These are phyloP conservation scores for Anthoscopus minutus DNA, from an alignment of 2,113 vertebrate species.

Conservation along the genomic window DNA sequence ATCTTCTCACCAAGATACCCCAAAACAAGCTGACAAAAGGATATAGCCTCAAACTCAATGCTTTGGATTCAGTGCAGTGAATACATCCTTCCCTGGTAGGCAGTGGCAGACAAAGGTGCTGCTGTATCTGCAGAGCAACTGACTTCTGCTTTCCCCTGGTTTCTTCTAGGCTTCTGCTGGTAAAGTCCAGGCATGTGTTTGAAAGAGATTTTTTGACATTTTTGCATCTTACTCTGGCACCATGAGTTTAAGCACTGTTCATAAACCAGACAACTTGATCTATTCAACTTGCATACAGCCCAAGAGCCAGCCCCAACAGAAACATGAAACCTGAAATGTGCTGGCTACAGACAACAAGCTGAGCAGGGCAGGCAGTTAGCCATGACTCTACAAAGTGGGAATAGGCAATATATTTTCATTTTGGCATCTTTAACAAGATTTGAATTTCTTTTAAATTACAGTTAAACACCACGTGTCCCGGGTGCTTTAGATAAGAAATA, in stretches of 20 bases:
- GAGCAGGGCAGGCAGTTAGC: not conserved
- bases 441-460: not conserved
- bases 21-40: fast-evolving
- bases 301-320: not conserved
- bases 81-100: not conserved
- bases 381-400: not conserved
- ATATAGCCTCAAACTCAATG: fast-evolving
- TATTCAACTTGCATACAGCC: fast-evolving
- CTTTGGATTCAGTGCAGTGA: not conserved
- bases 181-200: not conserved
- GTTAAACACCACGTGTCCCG: not conserved
- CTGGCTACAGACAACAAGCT: not conserved
- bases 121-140: not conserved
- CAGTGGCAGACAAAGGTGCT: not conserved
- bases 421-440: not conserved
- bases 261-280: not conserved
- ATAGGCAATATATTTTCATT: not conserved
- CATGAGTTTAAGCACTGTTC: not conserved
- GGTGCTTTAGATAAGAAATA: constrained; percentile 4
- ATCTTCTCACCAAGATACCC: not conserved
- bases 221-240: not conserved
- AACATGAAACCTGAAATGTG: not conserved
- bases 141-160: not conserved
- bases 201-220: not conserved
- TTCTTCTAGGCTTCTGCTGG: not conserved